A percentile compares a stretch with the other conserved stretches of the same genome.
These are phyloP conservation scores for Eulithis prunata DNA, from an alignment of 2,888 invertebrate genomes.

Conservation along the genomic window DNA sequence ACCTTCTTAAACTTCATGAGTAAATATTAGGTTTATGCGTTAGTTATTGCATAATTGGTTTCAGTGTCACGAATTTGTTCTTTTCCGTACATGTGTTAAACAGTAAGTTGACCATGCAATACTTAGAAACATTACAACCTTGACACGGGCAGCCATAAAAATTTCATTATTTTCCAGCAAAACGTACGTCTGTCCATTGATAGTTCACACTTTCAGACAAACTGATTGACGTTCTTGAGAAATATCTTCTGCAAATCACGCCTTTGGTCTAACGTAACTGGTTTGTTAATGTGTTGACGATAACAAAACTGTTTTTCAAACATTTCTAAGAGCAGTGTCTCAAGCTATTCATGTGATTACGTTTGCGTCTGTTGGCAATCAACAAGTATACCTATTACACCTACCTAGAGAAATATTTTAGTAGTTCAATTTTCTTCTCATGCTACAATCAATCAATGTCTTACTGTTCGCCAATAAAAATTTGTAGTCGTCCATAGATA, in stretches of 20 bases:
- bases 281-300: background rate
- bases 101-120: background rate
- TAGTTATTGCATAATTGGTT: background rate
- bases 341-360: constrained; percentile 4
- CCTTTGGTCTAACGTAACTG: background rate
- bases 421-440: background rate
- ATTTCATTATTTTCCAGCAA: constrained; percentile 47
- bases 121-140: constrained; percentile 45
- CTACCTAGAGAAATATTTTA: background rate
- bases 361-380: constrained; percentile 12
- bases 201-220: background rate
- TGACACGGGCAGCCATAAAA: constrained; percentile 46
- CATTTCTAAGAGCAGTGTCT: constrained; percentile 6
- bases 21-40: constrained; percentile 5
- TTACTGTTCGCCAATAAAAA: no score
- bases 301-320: constrained; percentile 17
- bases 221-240: background rate
- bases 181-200: constrained; percentile 28
- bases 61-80: background rate
- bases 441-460: no score
- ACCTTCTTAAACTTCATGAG: no score
- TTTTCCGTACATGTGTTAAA: background rate
- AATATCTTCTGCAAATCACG: constrained; percentile 7
- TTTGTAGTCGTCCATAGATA: no score
- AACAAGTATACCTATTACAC: constrained; percentile 2